Conservation (phyloP, 2,797 vertebrate genomes). For the Myotis daubentonii region DNA sequence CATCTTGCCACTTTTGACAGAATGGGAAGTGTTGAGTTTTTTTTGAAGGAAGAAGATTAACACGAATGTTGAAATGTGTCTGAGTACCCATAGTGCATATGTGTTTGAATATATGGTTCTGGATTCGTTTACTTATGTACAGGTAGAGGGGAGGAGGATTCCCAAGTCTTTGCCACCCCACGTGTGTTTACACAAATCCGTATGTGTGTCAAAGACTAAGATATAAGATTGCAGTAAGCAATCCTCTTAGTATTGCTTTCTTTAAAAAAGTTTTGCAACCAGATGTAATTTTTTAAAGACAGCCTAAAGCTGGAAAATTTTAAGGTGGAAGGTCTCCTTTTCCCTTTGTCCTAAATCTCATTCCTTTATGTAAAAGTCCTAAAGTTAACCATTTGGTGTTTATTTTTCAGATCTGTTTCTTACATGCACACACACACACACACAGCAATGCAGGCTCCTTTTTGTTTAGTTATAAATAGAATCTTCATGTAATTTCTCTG, state of each 20-base stretch:
- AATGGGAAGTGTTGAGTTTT: neutral
- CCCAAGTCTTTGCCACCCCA: neutral
- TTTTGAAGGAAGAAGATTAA: neutral
- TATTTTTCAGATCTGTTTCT: neutral
- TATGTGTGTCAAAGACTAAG: neutral
- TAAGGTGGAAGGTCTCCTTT: constrained; percentile 3
- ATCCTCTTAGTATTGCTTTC: neutral
- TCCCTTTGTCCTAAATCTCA: neutral
- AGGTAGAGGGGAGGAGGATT: neutral
- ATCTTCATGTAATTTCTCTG: neutral
- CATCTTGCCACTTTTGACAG: neutral
- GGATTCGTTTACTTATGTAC: neutral
- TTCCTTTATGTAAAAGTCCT: neutral
- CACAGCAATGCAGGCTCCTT: neutral
- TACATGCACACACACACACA: neutral
- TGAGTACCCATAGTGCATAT: neutral
- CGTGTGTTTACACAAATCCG: neutral
- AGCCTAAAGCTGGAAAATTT: neutral
- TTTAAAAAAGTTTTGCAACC: neutral
- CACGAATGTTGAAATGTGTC: neutral
- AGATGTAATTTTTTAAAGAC: neutral
- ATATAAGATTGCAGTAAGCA: neutral
- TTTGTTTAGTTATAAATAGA: neutral
- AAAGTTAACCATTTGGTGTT: neutral
- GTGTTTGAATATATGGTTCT: neutral